Evolutionary conservation across 2,797 vertebrate species (phyloP), one percentile per base, ranked within the genome.

Genomic region (Benthosema pterotum): DNA sequence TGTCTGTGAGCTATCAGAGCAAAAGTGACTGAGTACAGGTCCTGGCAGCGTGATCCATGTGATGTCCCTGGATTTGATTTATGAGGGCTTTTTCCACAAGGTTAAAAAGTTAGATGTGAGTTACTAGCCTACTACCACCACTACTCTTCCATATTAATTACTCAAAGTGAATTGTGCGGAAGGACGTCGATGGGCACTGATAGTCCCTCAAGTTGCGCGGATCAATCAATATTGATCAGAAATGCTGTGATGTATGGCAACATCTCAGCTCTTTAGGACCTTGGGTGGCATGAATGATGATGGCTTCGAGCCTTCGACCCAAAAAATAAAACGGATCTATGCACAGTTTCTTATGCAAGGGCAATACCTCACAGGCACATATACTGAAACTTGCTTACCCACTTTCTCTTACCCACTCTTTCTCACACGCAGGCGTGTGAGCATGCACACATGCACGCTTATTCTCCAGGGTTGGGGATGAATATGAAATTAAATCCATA

Each of bases 161-260:
- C 76, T 75, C 71, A 67, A 79, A 78, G 65, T 61, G 59, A 75
- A 52, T 0, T 7, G 55, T 18, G 59, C 64, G 11, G 65, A 65
- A 60, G 64, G 65, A 67, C 62, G 60, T 65, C 66, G 65, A 70
- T 63, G 69, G 69, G 57, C 61, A 69, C 65, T 54, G 67, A 80
- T 83, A 78, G 74, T 84, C 82, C 77, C 84, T 47, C 50, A 79
- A 79, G 87, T 69, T 69, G 70, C 73, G 62, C 69, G 65, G 74
- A 89, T 91, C 88, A 77, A 90, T 87, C 79, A 81, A 65, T 86
- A 91, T 88, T 71, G 90, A 91, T 91, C 86, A 82, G 60, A 80
- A 56, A 86, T 82, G 78, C 77, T 71, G 87, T 88, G 88, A 91
- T 86, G 81, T 83, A 89, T 87, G 84, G 85, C 62, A 81, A 72